phyloP scores from a whole-genome alignment of 2,888 invertebrate species.

The Drosophila picticornis region DNA sequence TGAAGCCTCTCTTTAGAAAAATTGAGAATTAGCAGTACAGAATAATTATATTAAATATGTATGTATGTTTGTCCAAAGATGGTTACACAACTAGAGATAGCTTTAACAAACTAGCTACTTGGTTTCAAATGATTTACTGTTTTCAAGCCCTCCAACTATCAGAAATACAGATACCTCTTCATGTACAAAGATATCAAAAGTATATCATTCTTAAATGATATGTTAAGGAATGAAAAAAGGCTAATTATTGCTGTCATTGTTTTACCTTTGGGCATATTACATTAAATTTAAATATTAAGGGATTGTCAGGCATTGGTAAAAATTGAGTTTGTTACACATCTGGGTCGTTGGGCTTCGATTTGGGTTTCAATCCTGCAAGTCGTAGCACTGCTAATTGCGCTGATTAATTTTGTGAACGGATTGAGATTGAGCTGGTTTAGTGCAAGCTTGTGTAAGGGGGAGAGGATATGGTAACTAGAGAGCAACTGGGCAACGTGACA shows the following conservation, averaged over 20 bases:
- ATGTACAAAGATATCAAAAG: neutral
- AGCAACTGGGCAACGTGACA: neutral
- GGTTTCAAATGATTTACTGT: neutral
- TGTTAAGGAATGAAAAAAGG: neutral
- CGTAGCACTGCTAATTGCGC: conserved; percentile 58
- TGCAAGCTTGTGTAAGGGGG: neutral
- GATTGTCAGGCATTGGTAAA: conserved; percentile 9
- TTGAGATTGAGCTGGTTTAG: conserved; percentile 26
- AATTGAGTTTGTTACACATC: conserved; percentile 41
- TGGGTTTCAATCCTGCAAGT: conserved; percentile 34
- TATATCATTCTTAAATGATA: neutral
- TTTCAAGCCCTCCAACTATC: neutral
- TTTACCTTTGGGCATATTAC: conserved; percentile 16
- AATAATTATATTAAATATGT: neutral
- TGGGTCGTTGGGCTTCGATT: conserved; percentile 33
- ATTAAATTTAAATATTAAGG: conserved; percentile 54
- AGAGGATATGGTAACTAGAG: neutral
- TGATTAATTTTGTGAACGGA: conserved; percentile 68
- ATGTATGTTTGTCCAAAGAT: neutral
- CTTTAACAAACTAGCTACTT: neutral
- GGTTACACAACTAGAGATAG: neutral
- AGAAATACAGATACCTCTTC: neutral
- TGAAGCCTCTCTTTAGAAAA: neutral
- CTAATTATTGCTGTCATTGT: conserved; percentile 16
- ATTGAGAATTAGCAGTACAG: neutral